Conservation (phyloP, 2,888 invertebrate species). For the Stictocephala bisonia region DNA sequence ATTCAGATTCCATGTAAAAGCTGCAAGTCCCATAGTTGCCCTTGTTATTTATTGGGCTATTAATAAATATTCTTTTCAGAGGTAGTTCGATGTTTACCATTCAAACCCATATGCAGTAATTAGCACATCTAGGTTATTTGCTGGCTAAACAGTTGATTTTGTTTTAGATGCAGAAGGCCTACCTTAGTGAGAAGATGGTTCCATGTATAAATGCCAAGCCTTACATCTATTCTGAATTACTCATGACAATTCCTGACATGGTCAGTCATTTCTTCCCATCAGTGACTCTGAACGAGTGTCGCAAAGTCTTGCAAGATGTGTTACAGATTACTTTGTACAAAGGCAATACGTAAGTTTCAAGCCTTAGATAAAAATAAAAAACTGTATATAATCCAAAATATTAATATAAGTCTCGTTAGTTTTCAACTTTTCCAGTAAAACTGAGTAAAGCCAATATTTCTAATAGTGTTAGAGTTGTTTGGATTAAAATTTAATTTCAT, state of each 20-base stretch:
- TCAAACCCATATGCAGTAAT: no score
- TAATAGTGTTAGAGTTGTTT: neutral
- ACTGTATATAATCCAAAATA: no score
- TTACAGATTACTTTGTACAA: slow-evolving; percentile 82
- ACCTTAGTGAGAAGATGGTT: slow-evolving; percentile 83
- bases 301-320: slow-evolving; percentile 81
- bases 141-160: slow-evolving; percentile 44
- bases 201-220: slow-evolving; percentile 90
- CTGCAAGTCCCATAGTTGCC: no score
- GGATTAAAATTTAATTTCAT: slow-evolving; percentile 32
- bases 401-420: no score
- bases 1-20: no score
- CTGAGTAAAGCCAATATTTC: neutral
- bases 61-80: no score
- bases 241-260: slow-evolving; percentile 86
- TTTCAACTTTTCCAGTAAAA: neutral
- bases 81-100: no score
- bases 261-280: slow-evolving; percentile 84
- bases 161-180: slow-evolving; percentile 79
- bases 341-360: slow-evolving; percentile 80
- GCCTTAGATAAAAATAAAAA: neutral
- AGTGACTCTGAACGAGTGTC: slow-evolving; percentile 78
- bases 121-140: no score
- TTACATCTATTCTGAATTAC: slow-evolving; percentile 81
- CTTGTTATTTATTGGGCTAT: no score